Evolutionary conservation across 1,140 invertebrate genomes (phyloP).

Genomic region (Homalodisca vitripennis): DNA sequence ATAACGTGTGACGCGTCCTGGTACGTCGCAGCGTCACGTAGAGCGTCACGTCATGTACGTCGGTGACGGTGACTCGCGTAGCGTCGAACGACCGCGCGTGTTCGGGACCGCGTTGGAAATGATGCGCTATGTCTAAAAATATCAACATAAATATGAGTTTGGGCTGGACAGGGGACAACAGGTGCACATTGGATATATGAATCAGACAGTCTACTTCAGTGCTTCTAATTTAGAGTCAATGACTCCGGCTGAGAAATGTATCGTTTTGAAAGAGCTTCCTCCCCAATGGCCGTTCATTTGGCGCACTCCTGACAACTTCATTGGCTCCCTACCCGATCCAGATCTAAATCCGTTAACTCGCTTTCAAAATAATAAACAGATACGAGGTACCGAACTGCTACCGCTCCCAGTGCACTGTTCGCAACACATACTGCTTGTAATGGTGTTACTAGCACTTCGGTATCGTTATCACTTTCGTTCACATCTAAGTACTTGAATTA

Average conservation of each 20-base stretch:
- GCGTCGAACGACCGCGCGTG: too few species aligned
- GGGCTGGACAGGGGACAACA: constrained; percentile 21
- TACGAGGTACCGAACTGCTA: constrained; percentile 1
- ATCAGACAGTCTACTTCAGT: constrained; percentile 20
- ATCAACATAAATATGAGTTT: constrained; percentile 26
- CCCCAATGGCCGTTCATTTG: constrained; percentile 18
- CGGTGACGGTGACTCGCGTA: too few species aligned
- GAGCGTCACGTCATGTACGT: too few species aligned
- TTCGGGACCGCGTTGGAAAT: constrained; percentile 5
- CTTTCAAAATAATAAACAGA: constrained; percentile 27
- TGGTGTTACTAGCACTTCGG: too few species aligned
- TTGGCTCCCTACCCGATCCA: constrained; percentile 18
- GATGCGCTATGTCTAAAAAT: constrained; percentile 24
- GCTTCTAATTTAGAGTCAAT: constrained; percentile 25
- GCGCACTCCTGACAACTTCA: constrained; percentile 19
- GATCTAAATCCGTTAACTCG: constrained; percentile 22
- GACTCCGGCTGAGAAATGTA: constrained; percentile 20
- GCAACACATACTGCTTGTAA: too few species aligned
- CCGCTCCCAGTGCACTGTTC: too few species aligned
- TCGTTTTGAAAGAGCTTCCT: constrained; percentile 26
- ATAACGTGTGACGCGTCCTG: too few species aligned
- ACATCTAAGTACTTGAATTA: too few species aligned
- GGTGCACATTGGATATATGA: constrained; percentile 22
- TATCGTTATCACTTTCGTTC: too few species aligned
- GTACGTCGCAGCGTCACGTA: too few species aligned